Base-by-base conservation (phyloP, 2,888 invertebrate species). In the Thymelicus sylvestris region DNA sequence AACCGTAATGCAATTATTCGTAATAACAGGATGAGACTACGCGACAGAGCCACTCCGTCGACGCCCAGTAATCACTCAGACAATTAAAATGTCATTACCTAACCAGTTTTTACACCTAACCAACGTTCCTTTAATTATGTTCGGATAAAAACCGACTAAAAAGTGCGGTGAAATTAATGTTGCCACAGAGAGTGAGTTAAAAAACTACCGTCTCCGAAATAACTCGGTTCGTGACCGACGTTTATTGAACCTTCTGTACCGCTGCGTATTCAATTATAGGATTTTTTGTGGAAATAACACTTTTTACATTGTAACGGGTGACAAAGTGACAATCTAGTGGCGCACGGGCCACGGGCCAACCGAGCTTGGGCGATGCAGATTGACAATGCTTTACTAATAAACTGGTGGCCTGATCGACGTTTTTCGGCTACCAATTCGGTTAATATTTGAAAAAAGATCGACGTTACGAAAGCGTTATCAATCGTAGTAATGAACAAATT, bases 21-120 rank as follows among this genome's bases (percentile, higher is more conserved):
- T 93, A 93, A 93, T 93, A 89, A 91, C 92, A 93, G 93, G 92
- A 93, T 91, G 93, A 89, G 87, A 87, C 81, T 85, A 86, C 86
- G 88, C 86, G 91, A 91, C 92, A 90, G 85, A 85, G 83, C 82
- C 80, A 78, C 78, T 74, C 77, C 75, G 78, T 78, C 83, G 83
- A 84, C 87, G 87, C 86, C 85, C 86, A 76, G 86, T 88, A 91
- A 92, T 92, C 89, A 88, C 84, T 81, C 80, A 80, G 86, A 92
- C 92, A 93, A 93, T 93, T 93, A 93, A 93, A 93, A 92, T 92
- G 92, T 91, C 93, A 89, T 93, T 93, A 93, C 87, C 83, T 85
- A 80, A 80, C 84, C 79, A 80, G 86, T 89, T 91, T 91, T 93
- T 93, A 92, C 91, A 91, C 92, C 89, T 93, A 89, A 85, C 85